Percentiles rank a stretch among this genome's conserved stretches.
Conservation (phyloP, 2,888 invertebrate genomes). For the Tipula vernalis region DNA sequence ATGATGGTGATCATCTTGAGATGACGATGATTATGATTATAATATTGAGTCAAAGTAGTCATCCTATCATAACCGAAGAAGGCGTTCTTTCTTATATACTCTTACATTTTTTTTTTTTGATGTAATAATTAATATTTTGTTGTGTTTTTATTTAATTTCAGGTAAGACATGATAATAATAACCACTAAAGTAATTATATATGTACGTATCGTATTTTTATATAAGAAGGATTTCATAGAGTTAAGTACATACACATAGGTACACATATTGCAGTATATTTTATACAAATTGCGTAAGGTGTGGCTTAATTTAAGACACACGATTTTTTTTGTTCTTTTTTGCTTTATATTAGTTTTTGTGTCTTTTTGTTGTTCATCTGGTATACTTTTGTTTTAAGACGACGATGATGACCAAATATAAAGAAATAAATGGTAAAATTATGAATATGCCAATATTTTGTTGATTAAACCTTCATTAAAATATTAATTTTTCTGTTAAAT, state of each 20-base stretch:
- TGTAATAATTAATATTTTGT: neutral
- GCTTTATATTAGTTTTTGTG: neutral
- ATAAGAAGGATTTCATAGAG: neutral
- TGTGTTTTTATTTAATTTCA: neutral
- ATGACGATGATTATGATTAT: neutral
- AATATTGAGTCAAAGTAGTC: neutral
- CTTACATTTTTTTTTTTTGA: neutral
- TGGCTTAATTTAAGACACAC: constrained; percentile 4
- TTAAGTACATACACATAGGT: neutral
- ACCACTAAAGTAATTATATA: neutral
- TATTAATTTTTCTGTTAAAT: neutral
- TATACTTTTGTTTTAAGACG: neutral
- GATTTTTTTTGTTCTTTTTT: neutral
- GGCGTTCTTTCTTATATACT: neutral
- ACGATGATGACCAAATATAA: neutral
- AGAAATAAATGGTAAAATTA: neutral
- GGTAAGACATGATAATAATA: neutral
- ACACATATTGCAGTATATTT: neutral
- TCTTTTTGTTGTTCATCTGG: neutral
- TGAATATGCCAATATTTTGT: neutral
- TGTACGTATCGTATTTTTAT: neutral
- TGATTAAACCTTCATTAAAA: neutral
- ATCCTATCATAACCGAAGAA: neutral
- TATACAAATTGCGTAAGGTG: neutral
- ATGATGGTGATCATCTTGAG: neutral